Evolutionary conservation across 2,797 vertebrate genomes (phyloP).

Genomic region (Argentina silus): DNA sequence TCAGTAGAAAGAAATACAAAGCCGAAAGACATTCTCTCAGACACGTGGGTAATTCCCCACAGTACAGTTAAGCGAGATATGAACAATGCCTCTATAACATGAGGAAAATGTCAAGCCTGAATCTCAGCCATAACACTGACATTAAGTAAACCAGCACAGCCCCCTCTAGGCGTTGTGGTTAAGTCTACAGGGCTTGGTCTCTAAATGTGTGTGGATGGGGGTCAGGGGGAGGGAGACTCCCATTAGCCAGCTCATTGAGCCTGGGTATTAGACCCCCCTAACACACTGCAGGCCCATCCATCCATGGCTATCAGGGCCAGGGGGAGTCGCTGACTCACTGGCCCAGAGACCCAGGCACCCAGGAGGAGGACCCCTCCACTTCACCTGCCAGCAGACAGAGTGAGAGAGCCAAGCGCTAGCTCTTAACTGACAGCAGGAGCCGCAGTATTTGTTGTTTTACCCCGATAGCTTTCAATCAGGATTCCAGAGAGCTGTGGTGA

Average conservation of each 20-base stretch:
- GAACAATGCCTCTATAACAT: slow-evolving; percentile 43
- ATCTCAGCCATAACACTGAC: slow-evolving; percentile 34
- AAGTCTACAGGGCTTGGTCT: slow-evolving; percentile 58
- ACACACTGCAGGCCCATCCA: slow-evolving; percentile 63
- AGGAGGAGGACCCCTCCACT: slow-evolving; percentile 35
- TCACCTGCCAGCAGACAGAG: slow-evolving; percentile 32
- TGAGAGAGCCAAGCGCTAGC: neutral
- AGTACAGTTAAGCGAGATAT: slow-evolving; percentile 41
- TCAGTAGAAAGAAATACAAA: neutral
- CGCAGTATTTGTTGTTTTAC: neutral
- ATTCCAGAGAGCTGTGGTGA: no score
- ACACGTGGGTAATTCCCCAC: slow-evolving; percentile 37
- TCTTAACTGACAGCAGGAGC: slow-evolving; percentile 11
- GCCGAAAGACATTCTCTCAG: slow-evolving; percentile 36
- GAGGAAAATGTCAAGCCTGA: slow-evolving; percentile 59
- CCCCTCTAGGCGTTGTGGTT: slow-evolving; percentile 35
- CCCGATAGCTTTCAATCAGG: neutral
- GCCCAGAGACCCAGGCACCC: slow-evolving; percentile 41
- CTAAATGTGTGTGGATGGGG: slow-evolving; percentile 62
- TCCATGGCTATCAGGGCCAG: slow-evolving; percentile 59
- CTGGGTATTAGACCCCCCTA: slow-evolving; percentile 66
- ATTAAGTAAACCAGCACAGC: neutral
- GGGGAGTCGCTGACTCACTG: slow-evolving; percentile 60
- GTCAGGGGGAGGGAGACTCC: slow-evolving; percentile 69
- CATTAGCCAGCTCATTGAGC: slow-evolving; percentile 74